Base-by-base conservation (phyloP, 2,888 invertebrate species). In the Bembecia ichneumoniformis region DNA sequence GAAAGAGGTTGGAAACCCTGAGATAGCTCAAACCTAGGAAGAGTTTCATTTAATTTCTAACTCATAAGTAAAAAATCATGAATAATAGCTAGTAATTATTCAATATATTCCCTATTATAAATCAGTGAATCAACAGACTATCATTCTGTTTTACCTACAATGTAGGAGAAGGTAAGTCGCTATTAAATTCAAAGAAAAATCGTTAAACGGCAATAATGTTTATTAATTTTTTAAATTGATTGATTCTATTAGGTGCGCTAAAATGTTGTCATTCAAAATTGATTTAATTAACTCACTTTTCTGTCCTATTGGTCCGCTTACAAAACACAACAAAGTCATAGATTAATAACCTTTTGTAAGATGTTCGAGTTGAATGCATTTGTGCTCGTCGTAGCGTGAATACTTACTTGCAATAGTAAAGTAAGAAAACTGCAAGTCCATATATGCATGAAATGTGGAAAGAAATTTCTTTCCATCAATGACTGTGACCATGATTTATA, bases 291-390 rank as follows among this genome's bases (percentile, higher is more conserved):
- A 40, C 40, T 40, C n/a, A 13, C 14, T 11, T 40, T 40, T 40
- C 40, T 40, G 40, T 11, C 40, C 40, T 40, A 13, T 40, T 40
- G 40, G 40, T 40, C 11, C 14, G 40, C 40, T 40, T 40, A 40
- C 40, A 40, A 40, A 40, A 40, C 40, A 11, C 40, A 28, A 28
- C 28, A 28, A 28, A 28, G 40, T 40, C 47, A 52, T 50, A 57
- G 58, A 53, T 55, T 58, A 59, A 57, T 57, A 53, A 62, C 58
- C 58, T 57, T 52, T 51, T 49, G 50, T 49, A 50, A 10, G 13
- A 40, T 40, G 11, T 40, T 40, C 40, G n/a, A 13, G 40, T 40
- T 40, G 40, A 40, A 40, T 40, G 40, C 40, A 40, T 40, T 40
- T 14, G 40, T 43, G 17, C 9, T 14, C 48, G 34, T 4, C 51